phyloP scores from a whole-genome alignment of 1,140 invertebrate genomes.

The Drosophila murphyi region DNA sequence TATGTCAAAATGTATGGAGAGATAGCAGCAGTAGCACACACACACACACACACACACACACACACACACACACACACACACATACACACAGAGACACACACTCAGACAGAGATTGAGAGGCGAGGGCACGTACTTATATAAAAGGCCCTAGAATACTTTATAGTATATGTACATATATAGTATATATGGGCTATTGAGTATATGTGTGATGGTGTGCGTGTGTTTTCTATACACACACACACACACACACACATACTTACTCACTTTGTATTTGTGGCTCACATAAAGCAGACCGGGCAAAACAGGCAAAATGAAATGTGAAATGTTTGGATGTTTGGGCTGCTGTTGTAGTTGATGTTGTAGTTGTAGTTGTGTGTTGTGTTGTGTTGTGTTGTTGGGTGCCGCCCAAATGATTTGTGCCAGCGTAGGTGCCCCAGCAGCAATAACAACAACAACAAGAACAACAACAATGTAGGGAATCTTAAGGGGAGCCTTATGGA shows the following conservation, averaged over 20 bases:
- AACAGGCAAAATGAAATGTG: constrained; percentile 70
- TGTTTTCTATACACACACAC: constrained; percentile 22
- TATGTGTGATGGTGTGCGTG: background rate
- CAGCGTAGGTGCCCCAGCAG: constrained; percentile 55
- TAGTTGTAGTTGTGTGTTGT: too few relatives aligned
- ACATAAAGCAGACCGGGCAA: constrained; percentile 61
- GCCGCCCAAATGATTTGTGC: constrained; percentile 82
- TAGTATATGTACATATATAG: constrained; percentile 40
- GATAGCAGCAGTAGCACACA: constrained; percentile 59
- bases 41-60: constrained; percentile 20
- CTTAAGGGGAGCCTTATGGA: constrained; percentile 33
- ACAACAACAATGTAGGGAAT: constrained; percentile 12
- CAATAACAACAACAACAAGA: constrained; percentile 31
- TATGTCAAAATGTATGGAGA: constrained; percentile 82
- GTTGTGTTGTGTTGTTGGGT: constrained; percentile 58
- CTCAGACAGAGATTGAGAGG: constrained; percentile 38
- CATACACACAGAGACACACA: constrained; percentile 9
- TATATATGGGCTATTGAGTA: constrained; percentile 31
- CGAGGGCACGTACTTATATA: constrained; percentile 77
- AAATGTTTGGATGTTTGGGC: constrained; percentile 57
- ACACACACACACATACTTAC: constrained; percentile 6
- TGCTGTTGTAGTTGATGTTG: constrained; percentile 11
- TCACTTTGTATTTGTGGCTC: constrained; percentile 44
- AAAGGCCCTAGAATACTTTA: constrained; percentile 77
- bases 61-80: constrained; percentile 19